These are phyloP conservation scores for Drosophila paramelanica DNA, from an alignment of 2,888 invertebrate genomes.

Conservation along the genomic window DNA sequence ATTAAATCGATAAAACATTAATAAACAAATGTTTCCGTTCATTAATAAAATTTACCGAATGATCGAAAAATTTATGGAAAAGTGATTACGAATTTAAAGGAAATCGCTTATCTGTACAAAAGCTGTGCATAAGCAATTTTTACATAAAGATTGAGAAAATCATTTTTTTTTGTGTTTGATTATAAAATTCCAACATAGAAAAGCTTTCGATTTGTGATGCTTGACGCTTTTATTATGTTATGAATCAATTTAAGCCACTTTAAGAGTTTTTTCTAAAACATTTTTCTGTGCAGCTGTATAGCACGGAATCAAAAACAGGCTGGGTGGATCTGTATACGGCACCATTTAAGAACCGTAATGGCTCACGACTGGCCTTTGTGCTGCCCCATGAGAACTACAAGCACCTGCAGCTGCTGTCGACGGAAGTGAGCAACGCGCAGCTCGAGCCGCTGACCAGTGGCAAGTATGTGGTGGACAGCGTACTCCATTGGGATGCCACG, in stretches of 20 bases:
- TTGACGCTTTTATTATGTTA: too few relatives aligned
- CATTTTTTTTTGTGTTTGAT: background rate
- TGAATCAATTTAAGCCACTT: background rate
- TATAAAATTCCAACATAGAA: background rate
- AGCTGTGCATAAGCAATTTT: too few relatives aligned
- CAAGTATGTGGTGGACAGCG: slow-evolving; percentile 89
- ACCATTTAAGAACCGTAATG: slow-evolving; percentile 89
- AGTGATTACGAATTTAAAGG: too few relatives aligned
- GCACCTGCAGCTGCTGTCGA: slow-evolving; percentile 88
- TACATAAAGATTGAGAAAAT: too few relatives aligned
- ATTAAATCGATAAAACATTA: too few relatives aligned
- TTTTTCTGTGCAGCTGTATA: slow-evolving; percentile 62
- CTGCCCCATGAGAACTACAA: slow-evolving; percentile 89
- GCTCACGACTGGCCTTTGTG: slow-evolving; percentile 90
- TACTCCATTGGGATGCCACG: slow-evolving; percentile 90
- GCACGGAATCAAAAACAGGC: slow-evolving; percentile 86
- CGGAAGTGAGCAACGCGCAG: slow-evolving; percentile 57
- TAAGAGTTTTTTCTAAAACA: background rate
- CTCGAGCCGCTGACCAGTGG: slow-evolving; percentile 87
- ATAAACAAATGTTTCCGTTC: too few relatives aligned
- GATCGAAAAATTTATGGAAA: too few relatives aligned
- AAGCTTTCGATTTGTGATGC: too few relatives aligned
- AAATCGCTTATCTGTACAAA: too few relatives aligned
- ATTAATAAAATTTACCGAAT: too few relatives aligned
- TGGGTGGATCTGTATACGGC: slow-evolving; percentile 93